Base-by-base conservation (phyloP, 2,888 invertebrate species). In the Ernsta delagoae region DNA sequence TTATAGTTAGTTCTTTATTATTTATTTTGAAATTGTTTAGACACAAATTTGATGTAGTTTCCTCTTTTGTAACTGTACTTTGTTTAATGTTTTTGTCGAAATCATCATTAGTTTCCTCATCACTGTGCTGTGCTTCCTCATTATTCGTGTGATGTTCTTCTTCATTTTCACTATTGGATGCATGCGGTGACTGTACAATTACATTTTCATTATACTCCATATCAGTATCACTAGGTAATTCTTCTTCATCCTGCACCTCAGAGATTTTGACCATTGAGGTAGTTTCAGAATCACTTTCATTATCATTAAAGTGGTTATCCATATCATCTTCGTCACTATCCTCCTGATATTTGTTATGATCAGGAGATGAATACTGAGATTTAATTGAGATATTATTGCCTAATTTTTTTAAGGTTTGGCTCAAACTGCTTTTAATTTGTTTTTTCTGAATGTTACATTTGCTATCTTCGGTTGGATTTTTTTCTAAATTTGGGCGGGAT, bases 311-410 rank as follows among this genome's bases (percentile, higher is more conserved):
- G 39, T 68, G 62, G 36, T 66, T 50, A 54, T 74, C 66, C 34
- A 57, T 12, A 39, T 57, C 36, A 36, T 72, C 71, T 53, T 71
- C 68, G 36, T 75, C 75, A 66, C 73, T 65, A 67, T 73, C 65
- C 34, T 75, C 74, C 24, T 64, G 57, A 48, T n/a, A 36, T 56
- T 16, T 70, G 11, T 57, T 36, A 36, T 69, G 2, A 57, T 72
- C 82, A 36, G 84, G 82, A 11, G 86, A 83, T 31, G 83, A 77
- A 73, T 83, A 88, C 69, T 79, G 79, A 4, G 90, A 83, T 77
- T 89, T 92, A 0, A 92, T 79, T 59, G 87, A 89, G 48, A 92
- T 85, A 75, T 89, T 83, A 78, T 84, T 86, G 71, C 89, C 76
- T 73, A 91, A 80, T 74, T 82, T 85, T 77, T 87, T 88, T 65